Conservation (phyloP, 2,797 vertebrate species). For the Margarornis squamiger region DNA sequence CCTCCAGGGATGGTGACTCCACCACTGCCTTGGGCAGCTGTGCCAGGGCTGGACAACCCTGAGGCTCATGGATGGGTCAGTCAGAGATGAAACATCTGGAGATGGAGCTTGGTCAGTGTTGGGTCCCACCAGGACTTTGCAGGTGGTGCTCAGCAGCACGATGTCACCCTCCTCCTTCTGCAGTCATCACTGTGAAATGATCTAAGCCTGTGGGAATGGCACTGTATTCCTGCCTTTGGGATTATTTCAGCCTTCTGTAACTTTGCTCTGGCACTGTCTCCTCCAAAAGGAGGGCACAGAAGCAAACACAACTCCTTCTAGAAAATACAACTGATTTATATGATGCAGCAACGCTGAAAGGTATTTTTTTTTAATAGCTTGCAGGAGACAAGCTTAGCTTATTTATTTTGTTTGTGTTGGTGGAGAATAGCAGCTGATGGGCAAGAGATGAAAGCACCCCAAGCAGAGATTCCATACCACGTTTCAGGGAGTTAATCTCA, state of each 20-base stretch:
- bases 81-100: background rate
- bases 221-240: background rate
- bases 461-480: background rate
- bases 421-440: slow-evolving; percentile 12
- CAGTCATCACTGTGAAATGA: background rate
- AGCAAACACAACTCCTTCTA: background rate
- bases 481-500: background rate
- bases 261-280: background rate
- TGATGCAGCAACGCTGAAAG: fast-evolving
- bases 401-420: background rate
- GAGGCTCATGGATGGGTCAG: background rate
- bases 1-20: background rate
- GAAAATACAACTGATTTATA: background rate
- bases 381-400: background rate
- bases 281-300: background rate
- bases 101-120: background rate
- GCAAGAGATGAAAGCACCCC: slow-evolving; percentile 25
- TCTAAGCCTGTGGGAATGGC: background rate
- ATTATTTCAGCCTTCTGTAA: background rate
- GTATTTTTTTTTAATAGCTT: background rate
- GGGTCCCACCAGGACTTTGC: background rate
- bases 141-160: background rate
- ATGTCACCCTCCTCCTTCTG: background rate
- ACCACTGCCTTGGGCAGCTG: background rate
- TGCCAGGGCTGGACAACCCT: background rate